A percentile compares a stretch with the other conserved stretches of the same genome.
Evolutionary conservation across 2,797 vertebrate species (phyloP).

Genomic region (Chromis chromis): DNA sequence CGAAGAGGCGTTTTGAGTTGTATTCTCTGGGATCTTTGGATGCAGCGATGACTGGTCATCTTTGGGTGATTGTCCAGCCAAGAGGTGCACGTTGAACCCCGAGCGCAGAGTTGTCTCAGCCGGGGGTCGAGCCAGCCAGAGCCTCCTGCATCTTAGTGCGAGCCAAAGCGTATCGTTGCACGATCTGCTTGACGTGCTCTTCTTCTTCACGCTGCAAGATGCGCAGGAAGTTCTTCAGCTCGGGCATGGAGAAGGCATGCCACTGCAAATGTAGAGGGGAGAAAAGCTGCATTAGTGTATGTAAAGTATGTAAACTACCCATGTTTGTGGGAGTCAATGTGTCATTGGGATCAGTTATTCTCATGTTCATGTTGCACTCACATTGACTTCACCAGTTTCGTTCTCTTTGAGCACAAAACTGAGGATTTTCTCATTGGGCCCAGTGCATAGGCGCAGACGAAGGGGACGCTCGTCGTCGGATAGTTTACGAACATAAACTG

Average conservation of each 20-base stretch:
- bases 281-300: not conserved
- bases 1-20: conserved; percentile 71
- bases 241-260: conserved; percentile 94
- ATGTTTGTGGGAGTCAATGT: not conserved
- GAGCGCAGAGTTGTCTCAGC: conserved; percentile 77
- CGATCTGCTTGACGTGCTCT: conserved; percentile 90
- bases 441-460: conserved; percentile 88
- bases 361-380: conserved; percentile 78
- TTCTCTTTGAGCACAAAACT: conserved; percentile 96
- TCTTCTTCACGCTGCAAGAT: conserved; percentile 95
- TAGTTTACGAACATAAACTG: conserved; percentile 93
- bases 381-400: conserved; percentile 96
- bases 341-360: not conserved
- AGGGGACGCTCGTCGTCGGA: conserved; percentile 90
- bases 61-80: conserved; percentile 59
- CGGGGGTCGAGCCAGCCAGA: conserved; percentile 85
- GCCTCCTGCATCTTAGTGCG: conserved; percentile 90
- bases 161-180: conserved; percentile 89
- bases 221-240: conserved; percentile 93
- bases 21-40: conserved; percentile 76
- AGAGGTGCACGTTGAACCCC: conserved; percentile 57
- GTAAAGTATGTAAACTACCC: not conserved
- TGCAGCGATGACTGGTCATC: conserved; percentile 68
- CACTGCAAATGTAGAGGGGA: conserved; percentile 81
- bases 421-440: conserved; percentile 92